Evolutionary conservation across 2,113 vertebrate species (phyloP).

Genomic region (Tachycineta bicolor): DNA sequence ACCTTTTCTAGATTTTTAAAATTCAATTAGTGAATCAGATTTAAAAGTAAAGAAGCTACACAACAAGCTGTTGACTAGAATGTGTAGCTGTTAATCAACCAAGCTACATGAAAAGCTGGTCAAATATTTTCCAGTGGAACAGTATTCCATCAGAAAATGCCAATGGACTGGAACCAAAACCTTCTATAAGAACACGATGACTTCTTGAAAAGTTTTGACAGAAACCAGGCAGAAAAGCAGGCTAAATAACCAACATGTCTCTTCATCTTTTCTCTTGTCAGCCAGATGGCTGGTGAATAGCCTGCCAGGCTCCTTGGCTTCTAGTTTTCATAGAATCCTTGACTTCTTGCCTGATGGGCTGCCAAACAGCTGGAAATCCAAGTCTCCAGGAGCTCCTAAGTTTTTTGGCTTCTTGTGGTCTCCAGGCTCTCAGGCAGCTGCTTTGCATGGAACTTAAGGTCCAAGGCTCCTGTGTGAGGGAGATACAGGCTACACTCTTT

Average conservation of each 20-base stretch:
- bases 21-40: background rate
- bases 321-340: constrained; percentile 38
- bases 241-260: constrained; percentile 36
- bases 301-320: constrained; percentile 55
- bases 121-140: constrained; percentile 56
- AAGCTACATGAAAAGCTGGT: constrained; percentile 1
- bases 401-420: constrained; percentile 7
- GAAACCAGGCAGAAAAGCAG: constrained; percentile 62
- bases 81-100: constrained; percentile 21
- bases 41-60: constrained; percentile 14
- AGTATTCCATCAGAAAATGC: constrained; percentile 44
- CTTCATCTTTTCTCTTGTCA: constrained; percentile 61
- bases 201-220: constrained; percentile 65
- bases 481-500: background rate
- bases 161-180: constrained; percentile 54
- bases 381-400: constrained; percentile 25
- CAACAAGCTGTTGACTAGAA: constrained; percentile 23
- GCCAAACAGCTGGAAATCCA: constrained; percentile 64
- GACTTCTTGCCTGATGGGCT: constrained; percentile 37
- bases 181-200: constrained; percentile 19
- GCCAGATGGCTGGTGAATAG: constrained; percentile 54
- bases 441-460: background rate
- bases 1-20: background rate
- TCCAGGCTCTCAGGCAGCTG: constrained; percentile 6
- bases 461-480: background rate